phyloP scores from a whole-genome alignment of 2,888 invertebrate genomes.

The Agonopterix subpropinquella region DNA sequence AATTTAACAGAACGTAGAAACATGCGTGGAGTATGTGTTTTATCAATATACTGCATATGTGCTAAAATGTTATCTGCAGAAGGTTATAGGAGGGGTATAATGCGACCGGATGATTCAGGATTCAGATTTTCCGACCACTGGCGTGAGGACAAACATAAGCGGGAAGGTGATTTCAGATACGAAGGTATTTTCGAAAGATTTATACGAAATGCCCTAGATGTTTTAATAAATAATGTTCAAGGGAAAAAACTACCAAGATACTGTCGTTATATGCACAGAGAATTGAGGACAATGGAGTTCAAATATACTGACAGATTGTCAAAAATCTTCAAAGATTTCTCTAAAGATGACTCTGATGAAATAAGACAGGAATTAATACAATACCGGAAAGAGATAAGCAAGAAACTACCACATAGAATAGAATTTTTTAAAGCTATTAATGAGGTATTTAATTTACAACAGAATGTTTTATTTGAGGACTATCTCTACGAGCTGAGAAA shows the following conservation, averaged over 20 bases:
- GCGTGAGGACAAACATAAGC: slow-evolving; percentile 6
- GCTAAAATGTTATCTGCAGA: too few species aligned
- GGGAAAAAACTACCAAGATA: slow-evolving; percentile 28
- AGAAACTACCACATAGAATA: slow-evolving; percentile 14
- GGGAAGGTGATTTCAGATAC: slow-evolving; percentile 20
- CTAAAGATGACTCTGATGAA: slow-evolving; percentile 26
- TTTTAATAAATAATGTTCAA: slow-evolving; percentile 28
- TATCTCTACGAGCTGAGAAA: slow-evolving; percentile 30
- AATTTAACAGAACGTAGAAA: too few species aligned
- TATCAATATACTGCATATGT: too few species aligned
- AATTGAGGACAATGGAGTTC: slow-evolving; percentile 23
- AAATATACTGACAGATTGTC: slow-evolving; percentile 25
- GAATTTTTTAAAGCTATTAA: slow-evolving; percentile 41
- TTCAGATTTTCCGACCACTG: too few species aligned
- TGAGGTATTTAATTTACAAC: slow-evolving; percentile 28
- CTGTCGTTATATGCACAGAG: slow-evolving; percentile 24
- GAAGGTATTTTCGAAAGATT: slow-evolving; percentile 40
- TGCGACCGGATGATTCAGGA: too few species aligned
- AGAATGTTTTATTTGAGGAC: slow-evolving; percentile 34
- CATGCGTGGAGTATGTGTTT: too few species aligned
- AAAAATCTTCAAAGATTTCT: slow-evolving; percentile 25
- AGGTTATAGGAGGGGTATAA: too few species aligned
- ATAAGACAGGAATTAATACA: slow-evolving; percentile 23
- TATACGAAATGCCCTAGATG: slow-evolving; percentile 28
- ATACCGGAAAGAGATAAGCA: slow-evolving; percentile 23